Conservation (phyloP, 2,888 invertebrate genomes). For the Meandrusa payeni region DNA sequence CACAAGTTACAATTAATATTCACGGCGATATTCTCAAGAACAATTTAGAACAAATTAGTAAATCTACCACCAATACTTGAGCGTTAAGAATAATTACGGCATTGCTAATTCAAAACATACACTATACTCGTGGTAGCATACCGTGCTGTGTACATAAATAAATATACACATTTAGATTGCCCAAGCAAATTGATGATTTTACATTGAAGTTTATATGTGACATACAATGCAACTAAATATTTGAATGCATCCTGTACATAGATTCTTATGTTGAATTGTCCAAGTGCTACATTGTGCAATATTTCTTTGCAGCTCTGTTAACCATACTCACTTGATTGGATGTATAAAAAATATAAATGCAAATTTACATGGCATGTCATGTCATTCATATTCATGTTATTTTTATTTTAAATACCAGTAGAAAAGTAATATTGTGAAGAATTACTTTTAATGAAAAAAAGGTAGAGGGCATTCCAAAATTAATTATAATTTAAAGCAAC, state of each 20-base stretch:
- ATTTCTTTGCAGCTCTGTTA: no score
- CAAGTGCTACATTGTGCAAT: no score
- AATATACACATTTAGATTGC: constrained; percentile 19
- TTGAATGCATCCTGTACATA: not conserved
- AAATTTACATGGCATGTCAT: no score
- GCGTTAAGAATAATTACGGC: not conserved
- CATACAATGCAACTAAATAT: constrained; percentile 10
- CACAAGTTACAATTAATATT: constrained; percentile 5
- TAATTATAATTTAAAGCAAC: no score
- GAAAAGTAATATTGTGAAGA: no score
- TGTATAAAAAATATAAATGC: no score
- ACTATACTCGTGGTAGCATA: constrained; percentile 7
- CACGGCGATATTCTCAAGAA: not conserved
- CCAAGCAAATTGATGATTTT: constrained; percentile 13
- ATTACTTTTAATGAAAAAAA: no score
- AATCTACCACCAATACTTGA: constrained; percentile 12
- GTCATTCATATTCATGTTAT: no score
- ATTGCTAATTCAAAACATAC: not conserved
- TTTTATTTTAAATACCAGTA: no score
- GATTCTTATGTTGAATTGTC: no score
- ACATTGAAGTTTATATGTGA: constrained; percentile 7
- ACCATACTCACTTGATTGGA: no score
- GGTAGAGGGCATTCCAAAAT: no score
- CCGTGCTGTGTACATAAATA: constrained; percentile 7
- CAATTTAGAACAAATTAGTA: constrained; percentile 5